phyloP scores from a whole-genome alignment of 2,113 vertebrate genomes.

The Columbina picui region DNA sequence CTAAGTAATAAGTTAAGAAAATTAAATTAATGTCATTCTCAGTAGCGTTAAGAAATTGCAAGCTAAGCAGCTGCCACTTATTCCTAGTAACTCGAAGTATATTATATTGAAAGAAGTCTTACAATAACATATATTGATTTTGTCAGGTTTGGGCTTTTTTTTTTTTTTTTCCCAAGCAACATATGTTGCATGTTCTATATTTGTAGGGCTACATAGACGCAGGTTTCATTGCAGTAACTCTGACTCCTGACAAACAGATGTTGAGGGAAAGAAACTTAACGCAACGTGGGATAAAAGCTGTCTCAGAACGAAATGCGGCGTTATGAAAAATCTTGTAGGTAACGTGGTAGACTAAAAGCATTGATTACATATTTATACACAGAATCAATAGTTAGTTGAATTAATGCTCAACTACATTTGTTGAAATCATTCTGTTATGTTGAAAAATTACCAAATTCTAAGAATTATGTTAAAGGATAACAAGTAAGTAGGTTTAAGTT shows the following conservation, averaged over 20 bases:
- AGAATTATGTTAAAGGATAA: not conserved
- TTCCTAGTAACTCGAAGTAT: not conserved
- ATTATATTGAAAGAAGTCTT: not conserved
- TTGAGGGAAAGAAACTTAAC: not conserved
- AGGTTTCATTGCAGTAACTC: not conserved
- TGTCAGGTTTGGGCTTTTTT: not conserved
- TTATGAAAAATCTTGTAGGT: not conserved
- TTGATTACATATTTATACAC: not conserved
- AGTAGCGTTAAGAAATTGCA: slow-evolving; percentile 24
- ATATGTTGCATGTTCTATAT: not conserved
- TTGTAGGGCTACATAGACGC: not conserved
- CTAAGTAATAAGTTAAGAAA: not conserved
- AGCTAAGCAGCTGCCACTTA: slow-evolving; percentile 33
- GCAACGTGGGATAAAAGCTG: not conserved
- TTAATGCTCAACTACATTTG: not conserved
- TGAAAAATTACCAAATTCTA: not conserved
- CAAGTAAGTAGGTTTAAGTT: rapidly evolving
- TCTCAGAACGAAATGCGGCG: not conserved
- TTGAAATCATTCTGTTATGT: not conserved
- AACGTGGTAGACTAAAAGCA: not conserved
- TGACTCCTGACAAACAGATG: not conserved
- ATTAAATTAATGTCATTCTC: slow-evolving; percentile 43
- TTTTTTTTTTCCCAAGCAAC: not conserved
- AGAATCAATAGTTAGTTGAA: not conserved
- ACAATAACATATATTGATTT: not conserved